These are phyloP conservation scores for Castor canadensis DNA, from an alignment of 2,113 vertebrate genomes.

Conservation along the genomic window DNA sequence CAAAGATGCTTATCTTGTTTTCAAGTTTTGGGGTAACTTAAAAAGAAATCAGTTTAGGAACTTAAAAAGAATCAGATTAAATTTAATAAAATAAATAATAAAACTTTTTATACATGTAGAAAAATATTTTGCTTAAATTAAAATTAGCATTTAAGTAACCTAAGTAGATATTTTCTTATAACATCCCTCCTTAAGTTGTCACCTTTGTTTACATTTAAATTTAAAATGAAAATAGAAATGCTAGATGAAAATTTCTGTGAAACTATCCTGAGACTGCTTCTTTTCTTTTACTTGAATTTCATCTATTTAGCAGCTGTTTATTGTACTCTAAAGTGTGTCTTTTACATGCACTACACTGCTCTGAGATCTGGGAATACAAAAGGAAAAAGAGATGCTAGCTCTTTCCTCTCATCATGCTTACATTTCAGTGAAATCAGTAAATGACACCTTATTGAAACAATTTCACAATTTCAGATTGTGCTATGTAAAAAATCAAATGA, in stretches of 20 bases:
- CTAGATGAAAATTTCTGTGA: background rate
- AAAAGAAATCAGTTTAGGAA: background rate
- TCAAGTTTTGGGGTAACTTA: background rate
- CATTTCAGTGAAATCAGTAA: background rate
- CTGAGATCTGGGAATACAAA: background rate
- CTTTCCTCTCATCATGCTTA: background rate
- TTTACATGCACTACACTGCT: fast-evolving
- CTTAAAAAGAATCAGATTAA: background rate
- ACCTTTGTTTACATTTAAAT: background rate
- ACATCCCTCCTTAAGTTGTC: background rate
- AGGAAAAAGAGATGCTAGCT: background rate
- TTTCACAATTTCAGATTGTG: background rate
- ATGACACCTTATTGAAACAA: background rate
- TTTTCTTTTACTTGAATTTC: background rate
- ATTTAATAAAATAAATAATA: background rate
- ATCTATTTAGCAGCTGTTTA: background rate
- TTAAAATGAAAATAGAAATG: background rate
- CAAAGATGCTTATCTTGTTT: background rate
- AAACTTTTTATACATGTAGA: background rate
- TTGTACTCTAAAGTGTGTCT: background rate
- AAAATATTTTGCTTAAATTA: background rate
- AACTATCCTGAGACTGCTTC: background rate
- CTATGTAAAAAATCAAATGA: background rate
- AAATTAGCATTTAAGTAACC: background rate
- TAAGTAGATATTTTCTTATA: background rate